Evolutionary conservation across 2,113 vertebrate genomes (phyloP), one percentile per base, ranked within the genome.

Genomic region (Oreochromis niloticus): DNA sequence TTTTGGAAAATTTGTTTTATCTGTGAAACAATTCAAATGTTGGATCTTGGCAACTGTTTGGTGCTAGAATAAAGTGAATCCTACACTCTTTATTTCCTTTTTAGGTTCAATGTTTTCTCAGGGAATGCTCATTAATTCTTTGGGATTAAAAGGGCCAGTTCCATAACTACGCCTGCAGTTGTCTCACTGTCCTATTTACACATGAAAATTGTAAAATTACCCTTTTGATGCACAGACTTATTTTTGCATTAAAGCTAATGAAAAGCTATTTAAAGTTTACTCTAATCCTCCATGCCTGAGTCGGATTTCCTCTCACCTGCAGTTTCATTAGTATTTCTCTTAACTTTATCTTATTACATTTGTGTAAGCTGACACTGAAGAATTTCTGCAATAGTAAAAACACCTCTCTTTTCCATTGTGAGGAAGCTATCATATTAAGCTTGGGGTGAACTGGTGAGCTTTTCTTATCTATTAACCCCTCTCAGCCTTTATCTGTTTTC

Each of bases 391-490:
- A 22, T 30, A 73, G 55, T 87, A 89, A 92, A 89, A 92, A 88
- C 73, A 82, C 41, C 3, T 6, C 73, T 66, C 13, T 71, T 7
- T 81, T 80, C 56, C 66, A 85, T 94, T 93, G 81, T 34, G 85
- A 87, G 27, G 43, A 48, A 17, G 82, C 43, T 59, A 92, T 94
- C 89, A 82, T 87, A 93, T 89, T 88, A 82, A 90, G 94, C 84
- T 89, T 84, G 92, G 88, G 89, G 82, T 71, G 89, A 90, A 94
- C n/a, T 84, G 73, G 68, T 85, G 86, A 59, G 90, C 66, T 89
- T 88, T 87, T 50, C 82, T 93, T 93, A 92, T 95, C 92, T 93
- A 32, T 91, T 94, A 91, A 93, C 92, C 91, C 87, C 84, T 92
- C 82, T 50, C 83, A 79, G 36, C 82, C 24, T 34, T 24, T 22